Evolutionary conservation across 2,888 invertebrate genomes (phyloP).

Genomic region (Drosophila atroscutellata): DNA sequence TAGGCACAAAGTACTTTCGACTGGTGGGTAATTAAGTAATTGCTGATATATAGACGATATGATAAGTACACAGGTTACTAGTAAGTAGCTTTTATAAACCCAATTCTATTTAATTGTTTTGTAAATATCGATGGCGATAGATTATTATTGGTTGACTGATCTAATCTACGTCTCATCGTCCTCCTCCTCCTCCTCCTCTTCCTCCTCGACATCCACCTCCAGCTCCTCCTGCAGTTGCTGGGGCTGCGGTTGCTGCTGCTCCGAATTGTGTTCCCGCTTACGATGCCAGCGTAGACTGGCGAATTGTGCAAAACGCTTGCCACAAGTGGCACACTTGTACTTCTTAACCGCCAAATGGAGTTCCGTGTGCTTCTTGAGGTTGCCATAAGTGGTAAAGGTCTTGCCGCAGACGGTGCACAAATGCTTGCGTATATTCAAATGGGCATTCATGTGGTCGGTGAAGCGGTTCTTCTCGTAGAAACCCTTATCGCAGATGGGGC

Average conservation of each 20-base stretch:
- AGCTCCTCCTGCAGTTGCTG: slow-evolving; percentile 13
- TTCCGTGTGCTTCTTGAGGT: slow-evolving; percentile 80
- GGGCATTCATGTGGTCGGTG: slow-evolving; percentile 82
- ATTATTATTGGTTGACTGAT: not conserved
- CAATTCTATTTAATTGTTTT: slow-evolving; percentile 33
- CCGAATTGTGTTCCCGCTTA: slow-evolving; percentile 54
- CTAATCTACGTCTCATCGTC: not conserved
- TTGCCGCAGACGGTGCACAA: slow-evolving; percentile 79
- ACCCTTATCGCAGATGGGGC: slow-evolving; percentile 79
- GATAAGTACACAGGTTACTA: slow-evolving; percentile 51
- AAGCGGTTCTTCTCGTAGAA: slow-evolving; percentile 82
- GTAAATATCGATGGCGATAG: slow-evolving; percentile 29
- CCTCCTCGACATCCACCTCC: not conserved
- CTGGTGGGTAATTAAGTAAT: slow-evolving; percentile 27
- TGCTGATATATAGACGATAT: slow-evolving; percentile 41
- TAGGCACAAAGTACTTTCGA: slow-evolving; percentile 19
- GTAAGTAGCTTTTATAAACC: slow-evolving; percentile 31
- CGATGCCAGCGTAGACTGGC: slow-evolving; percentile 80
- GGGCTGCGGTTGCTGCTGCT: slow-evolving; percentile 26
- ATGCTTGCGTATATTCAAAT: slow-evolving; percentile 81
- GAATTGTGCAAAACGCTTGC: slow-evolving; percentile 77
- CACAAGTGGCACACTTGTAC: slow-evolving; percentile 76
- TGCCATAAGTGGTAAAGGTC: slow-evolving; percentile 76
- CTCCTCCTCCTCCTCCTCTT: slow-evolving; percentile 1
- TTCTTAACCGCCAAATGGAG: slow-evolving; percentile 77